phyloP scores from a whole-genome alignment of 2,113 vertebrate species.

The Lynx canadensis region DNA sequence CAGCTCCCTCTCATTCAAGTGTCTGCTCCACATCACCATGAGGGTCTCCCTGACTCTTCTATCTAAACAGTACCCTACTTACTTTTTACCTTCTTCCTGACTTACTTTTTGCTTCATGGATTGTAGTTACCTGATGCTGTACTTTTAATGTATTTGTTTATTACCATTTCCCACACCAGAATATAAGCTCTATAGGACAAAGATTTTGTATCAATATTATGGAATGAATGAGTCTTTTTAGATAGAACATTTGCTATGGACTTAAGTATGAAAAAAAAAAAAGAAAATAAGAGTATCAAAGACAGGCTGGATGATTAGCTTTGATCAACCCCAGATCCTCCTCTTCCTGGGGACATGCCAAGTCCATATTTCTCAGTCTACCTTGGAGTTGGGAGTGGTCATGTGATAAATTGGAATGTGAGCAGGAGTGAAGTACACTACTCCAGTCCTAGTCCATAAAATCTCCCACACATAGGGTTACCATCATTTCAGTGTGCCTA shows the following conservation, averaged over 20 bases:
- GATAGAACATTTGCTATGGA: neutral
- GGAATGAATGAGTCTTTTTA: neutral
- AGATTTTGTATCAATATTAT: neutral
- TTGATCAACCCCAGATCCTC: neutral
- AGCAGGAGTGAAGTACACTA: neutral
- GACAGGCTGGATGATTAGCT: neutral
- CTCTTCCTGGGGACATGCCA: neutral
- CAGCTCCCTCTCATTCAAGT: neutral
- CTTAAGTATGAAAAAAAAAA: neutral
- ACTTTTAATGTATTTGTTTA: neutral
- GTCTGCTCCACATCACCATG: neutral
- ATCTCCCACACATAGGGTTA: neutral
- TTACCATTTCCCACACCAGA: neutral
- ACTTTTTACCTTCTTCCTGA: neutral
- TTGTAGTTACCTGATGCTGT: neutral
- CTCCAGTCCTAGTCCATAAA: neutral
- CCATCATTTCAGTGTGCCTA: neutral
- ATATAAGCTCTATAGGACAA: neutral
- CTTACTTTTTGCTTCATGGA: neutral
- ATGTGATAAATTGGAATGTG: neutral
- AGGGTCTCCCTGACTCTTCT: neutral
- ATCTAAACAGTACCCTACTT: neutral
- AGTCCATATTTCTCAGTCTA: neutral
- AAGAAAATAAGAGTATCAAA: neutral
- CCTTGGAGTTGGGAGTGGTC: neutral